Conservation (phyloP, 2,888 invertebrate genomes). For the Acanthosepion esculentum region DNA sequence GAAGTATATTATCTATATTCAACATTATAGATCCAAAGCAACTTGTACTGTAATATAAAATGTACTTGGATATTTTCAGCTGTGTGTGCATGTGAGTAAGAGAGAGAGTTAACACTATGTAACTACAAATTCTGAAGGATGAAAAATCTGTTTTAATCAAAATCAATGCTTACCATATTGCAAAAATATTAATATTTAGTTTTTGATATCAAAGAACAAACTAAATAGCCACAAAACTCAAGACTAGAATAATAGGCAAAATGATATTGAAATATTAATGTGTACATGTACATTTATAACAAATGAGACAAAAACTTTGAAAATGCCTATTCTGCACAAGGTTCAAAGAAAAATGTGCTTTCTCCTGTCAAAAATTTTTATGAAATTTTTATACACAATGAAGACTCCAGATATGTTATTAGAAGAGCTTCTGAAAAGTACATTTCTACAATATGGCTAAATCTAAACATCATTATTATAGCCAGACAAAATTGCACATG, state of each 20-base stretch:
- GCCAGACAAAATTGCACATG: background rate
- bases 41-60: no score
- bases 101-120: no score
- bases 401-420: background rate
- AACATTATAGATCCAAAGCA: background rate
- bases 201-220: background rate
- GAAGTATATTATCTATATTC: background rate
- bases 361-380: background rate
- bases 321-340: no score
- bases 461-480: background rate
- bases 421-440: no score
- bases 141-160: background rate
- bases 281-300: no score
- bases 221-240: background rate
- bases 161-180: background rate
- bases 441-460: background rate
- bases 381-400: background rate
- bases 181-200: background rate
- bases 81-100: no score
- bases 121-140: background rate
- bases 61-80: no score
- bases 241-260: background rate
- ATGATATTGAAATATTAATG: background rate
- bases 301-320: no score
- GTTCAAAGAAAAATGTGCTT: background rate